Evolutionary conservation across 2,113 vertebrate genomes (phyloP), one percentile per base, ranked within the genome.

Genomic region (Apeltes quadracus): DNA sequence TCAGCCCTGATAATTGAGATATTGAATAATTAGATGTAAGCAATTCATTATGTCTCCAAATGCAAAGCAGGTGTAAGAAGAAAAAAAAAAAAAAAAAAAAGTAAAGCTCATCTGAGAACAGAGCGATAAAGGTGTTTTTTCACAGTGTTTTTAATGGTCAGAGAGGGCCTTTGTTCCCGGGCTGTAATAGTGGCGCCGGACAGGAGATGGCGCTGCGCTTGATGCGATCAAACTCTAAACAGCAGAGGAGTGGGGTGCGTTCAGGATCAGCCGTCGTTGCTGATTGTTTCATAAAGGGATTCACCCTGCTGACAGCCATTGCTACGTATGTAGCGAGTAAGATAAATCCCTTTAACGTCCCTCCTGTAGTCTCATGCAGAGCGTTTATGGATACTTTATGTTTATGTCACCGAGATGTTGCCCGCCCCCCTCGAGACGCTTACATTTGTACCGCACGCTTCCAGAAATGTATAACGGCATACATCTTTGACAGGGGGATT

Each of bases 131-230:
- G 46, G 61, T 27, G 15, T 25, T 22, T n/a, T n/a, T n/a, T n/a
- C n/a, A 29, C 36, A 46, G 54, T 12, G 58, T 10, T 69, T 51
- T 9, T 12, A 1, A 61, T 4, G 59, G 63, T 11, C 1, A 29
- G 8, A 34, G 1, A 39, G 61, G 70, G 12, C 46, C 39, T 55
- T 76, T 81, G 77, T 79, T 87, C 20, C 48, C 22, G 10, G 32
- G 41, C 0, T 88, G 91, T 46, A 88, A 61, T 73, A 36, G 38
- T 1, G 8, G 16, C 25, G 38, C 23, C 23, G 5, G 64, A 59
- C 93, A 93, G 92, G 55, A 94, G 93, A 92, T 92, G 93, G 92
- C 75, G 85, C 69, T 84, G 74, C 81, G 78, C 59, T 80, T 72
- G 72, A 80, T 84, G 80, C 36, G 66, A 88, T 83, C 71, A 39